Base-by-base conservation (phyloP, 1,140 invertebrate genomes). In the Akabosia matsudoensis region DNA sequence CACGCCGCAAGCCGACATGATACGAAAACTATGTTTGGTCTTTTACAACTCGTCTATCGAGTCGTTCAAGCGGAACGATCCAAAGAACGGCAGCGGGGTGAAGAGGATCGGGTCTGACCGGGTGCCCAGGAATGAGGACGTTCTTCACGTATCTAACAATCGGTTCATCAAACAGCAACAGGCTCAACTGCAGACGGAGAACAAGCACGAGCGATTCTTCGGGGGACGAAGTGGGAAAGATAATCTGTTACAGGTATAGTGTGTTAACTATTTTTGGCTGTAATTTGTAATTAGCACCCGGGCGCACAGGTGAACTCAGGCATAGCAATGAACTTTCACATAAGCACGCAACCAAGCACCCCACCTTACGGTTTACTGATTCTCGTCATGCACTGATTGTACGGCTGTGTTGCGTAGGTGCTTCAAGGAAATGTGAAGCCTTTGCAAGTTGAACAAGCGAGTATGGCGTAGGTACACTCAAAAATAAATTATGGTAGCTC, bases 151-250 rank as follows among this genome's bases (percentile, higher is more conserved):
- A 7, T 30, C 26, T 30, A 67, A 67, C 28, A 67, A 67, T 31
- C 7, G 61, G 61, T 67, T 67, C n/a, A 67, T 67, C 24, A 67
- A 67, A 31, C 61, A 30, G 22, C 24, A 67, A 31, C 26, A 67
- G 28, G 28, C 18, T 45, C 7, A 45, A n/a, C n/a, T n/a, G n/a
- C 7, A 45, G 37, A 18, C 7, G 37, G 37, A 18, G 37, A 18
- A 18, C 18, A 18, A 18, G 37, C 7, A 18, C 18, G 37, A 45
- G 18, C 37, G 37, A 18, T 45, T 45, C 37, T 45, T 45, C 18
- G 37, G 37, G 18, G 37, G 37, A 18, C 7, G 37, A 45, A 18
- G 37, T 7, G 18, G 18, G 37, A 18, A 45, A 45, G 7, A 45
- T 7, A 45, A 45, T 45, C 37, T 10, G n/a, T n/a, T n/a, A 10